These are phyloP conservation scores for Caenorhabditis wallacei DNA, from an alignment of 2,888 invertebrate genomes.

Conservation along the genomic window DNA sequence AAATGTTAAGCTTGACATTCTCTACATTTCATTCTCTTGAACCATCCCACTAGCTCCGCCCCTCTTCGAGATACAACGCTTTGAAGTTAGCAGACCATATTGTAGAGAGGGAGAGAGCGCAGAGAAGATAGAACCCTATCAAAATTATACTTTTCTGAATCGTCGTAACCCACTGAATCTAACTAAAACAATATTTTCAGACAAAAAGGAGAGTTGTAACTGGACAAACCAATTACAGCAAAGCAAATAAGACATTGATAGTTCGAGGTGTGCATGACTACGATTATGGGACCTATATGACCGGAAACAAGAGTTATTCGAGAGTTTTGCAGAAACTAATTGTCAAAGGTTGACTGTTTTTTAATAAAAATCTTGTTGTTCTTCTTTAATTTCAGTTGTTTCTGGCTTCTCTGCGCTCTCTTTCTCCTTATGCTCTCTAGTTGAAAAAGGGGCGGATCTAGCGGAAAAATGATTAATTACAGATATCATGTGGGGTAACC, in stretches of 20 bases:
- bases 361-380: too few species aligned
- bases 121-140: neutral
- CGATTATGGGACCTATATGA: conserved; percentile 27
- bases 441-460: too few species aligned
- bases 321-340: neutral
- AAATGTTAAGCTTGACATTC: too few species aligned
- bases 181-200: neutral
- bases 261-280: neutral
- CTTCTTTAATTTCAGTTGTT: too few species aligned
- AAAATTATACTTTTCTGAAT: neutral
- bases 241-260: conserved; percentile 27
- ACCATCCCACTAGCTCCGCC: neutral
- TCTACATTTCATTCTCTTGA: too few species aligned
- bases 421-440: too few species aligned
- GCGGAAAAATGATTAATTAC: too few species aligned
- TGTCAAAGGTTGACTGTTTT: too few species aligned
- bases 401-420: too few species aligned
- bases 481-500: too few species aligned
- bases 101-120: neutral
- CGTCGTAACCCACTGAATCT: neutral
- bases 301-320: conserved; percentile 23
- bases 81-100: too few species aligned
- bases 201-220: conserved; percentile 27
- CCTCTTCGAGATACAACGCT: too few species aligned
- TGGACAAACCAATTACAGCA: conserved; percentile 28